Conservation (phyloP, 2,888 invertebrate species). For the Chrysolina americana region DNA sequence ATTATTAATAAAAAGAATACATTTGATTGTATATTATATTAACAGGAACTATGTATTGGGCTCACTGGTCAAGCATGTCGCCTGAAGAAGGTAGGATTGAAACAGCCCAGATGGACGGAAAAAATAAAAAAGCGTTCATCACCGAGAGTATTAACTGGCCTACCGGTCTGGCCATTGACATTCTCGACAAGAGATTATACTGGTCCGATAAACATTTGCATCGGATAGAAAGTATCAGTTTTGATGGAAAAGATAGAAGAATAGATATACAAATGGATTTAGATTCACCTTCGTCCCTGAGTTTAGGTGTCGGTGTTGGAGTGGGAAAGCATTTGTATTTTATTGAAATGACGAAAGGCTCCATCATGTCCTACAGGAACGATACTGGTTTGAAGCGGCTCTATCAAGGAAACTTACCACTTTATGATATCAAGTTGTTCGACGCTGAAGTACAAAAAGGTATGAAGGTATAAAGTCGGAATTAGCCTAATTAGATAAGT, state of each 20-base stretch:
- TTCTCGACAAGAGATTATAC: conserved; percentile 73
- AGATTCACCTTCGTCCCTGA: conserved; percentile 72
- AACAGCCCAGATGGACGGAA: conserved; percentile 83
- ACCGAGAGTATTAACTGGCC: conserved; percentile 78
- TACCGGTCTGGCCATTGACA: conserved; percentile 81
- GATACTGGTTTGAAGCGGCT: conserved; percentile 70
- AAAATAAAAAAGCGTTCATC: conserved; percentile 70
- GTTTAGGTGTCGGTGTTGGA: conserved; percentile 55
- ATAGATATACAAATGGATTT: conserved; percentile 70
- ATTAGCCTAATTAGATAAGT: too few relatives aligned
- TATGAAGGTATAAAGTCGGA: too few relatives aligned
- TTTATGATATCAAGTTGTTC: conserved; percentile 79
- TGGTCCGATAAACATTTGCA: conserved; percentile 83
- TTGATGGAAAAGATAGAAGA: conserved; percentile 72
- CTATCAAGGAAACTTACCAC: conserved; percentile 75
- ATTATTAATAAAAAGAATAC: too few relatives aligned
- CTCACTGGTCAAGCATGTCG: conserved; percentile 76
- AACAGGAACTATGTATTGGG: conserved; percentile 83
- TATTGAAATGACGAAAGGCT: conserved; percentile 80
- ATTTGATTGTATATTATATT: not conserved
- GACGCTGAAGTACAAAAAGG: conserved; percentile 74
- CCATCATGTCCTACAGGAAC: conserved; percentile 71
- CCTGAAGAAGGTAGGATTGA: conserved; percentile 75
- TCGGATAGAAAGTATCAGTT: conserved; percentile 77
- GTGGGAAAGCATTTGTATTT: conserved; percentile 76